Evolutionary conservation across 2,113 vertebrate genomes (phyloP), one percentile per base, ranked within the genome.

Genomic region (Microcebus lehilahytsara): DNA sequence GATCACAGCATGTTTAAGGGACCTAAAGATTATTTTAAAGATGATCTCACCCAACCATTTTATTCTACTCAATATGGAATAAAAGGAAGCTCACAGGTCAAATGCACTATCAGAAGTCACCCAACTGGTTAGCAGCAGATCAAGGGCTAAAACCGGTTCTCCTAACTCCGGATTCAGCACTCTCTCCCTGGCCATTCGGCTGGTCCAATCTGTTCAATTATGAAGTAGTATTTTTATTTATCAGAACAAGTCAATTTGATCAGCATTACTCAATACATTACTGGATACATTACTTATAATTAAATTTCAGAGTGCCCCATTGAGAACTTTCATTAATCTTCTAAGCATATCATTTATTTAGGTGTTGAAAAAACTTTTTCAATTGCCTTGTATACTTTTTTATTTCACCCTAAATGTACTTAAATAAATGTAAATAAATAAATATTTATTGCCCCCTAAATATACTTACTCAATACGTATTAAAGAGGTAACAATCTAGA

Each of bases 261-360:
- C 37, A 81, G 14, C 25, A 56, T 93, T 56, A 67, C 32, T 95
- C 67, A 51, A 74, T 92, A 79, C 37, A 37, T 49, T 88, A 67
- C n/a, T 94, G 62, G 37, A 75, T 89, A 79, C 42, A 37, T 49
- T 85, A 81, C 32, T 40, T 79, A 32, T 37, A 74, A 62, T 60
- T 78, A 87, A 89, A 84, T 27, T 19, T 93, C 77, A 86, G 4
- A 25, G 19, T 91, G 22, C 6, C 49, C 49, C 62, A 32, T 83
- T 89, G 53, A 56, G 6, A 88, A 32, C 46, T 92, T 89, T 85
- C 66, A 95, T 92, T 86, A 67, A 46, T 91, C 77, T 89, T 96
- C 88, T 75, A 79, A 88, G 40, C 64, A 56, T 23, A 80, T 66
- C 83, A 58, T 32, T 71, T 75, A 75, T 56, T 85, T 84, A 19